Base-by-base conservation (phyloP, 2,888 invertebrate genomes). In the Agonopterix subpropinquella region DNA sequence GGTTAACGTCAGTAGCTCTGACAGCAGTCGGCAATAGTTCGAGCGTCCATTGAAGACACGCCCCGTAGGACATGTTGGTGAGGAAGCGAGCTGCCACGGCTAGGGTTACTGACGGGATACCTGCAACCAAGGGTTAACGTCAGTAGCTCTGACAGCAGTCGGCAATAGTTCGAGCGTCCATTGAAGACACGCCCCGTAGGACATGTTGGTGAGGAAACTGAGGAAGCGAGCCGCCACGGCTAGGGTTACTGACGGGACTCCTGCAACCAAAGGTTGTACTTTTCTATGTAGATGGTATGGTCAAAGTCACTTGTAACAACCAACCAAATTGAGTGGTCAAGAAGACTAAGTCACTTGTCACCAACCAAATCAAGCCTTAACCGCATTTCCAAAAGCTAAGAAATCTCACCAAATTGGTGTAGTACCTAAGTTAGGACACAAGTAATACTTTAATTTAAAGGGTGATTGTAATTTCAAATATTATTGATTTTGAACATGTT, bases 151-250 rank as follows among this genome's bases (percentile, higher is more conserved):
- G 49, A 74, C 71, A 1, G 64, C 59, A 0, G 80, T 80, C 4
- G 80, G 80, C 58, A 81, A 54, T 50, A 77, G 52, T 61, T 80
- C 81, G 0, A 74, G 64, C 8, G 66, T 63, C 59, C 78, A 73
- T 59, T 80, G 80, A 49, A 73, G 64, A 43, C 72, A 61, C 1
- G 70, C 61, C 28, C 68, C 64, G 45, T 73, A 67, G 10, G 76
- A 57, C 77, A 81, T 80, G 65, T 80, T 81, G 51, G 69, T 64
- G 55, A 69, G 66, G n/a, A n/a, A n/a, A n/a, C n/a, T n/a, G n/a
- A n/a, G n/a, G 65, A 81, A 79, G 8, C 80, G 70, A 2, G 73
- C 68, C 1, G 61, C 13, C 35, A 75, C 61, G 2, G 80, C 80
- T 41, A 80, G 49, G 0, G 65, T 47, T 8, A 75, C 73, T 28